Percentiles rank a stretch among this genome's conserved stretches.
Conservation (phyloP, 2,888 invertebrate species). For the Caenorhabditis uteleia region DNA sequence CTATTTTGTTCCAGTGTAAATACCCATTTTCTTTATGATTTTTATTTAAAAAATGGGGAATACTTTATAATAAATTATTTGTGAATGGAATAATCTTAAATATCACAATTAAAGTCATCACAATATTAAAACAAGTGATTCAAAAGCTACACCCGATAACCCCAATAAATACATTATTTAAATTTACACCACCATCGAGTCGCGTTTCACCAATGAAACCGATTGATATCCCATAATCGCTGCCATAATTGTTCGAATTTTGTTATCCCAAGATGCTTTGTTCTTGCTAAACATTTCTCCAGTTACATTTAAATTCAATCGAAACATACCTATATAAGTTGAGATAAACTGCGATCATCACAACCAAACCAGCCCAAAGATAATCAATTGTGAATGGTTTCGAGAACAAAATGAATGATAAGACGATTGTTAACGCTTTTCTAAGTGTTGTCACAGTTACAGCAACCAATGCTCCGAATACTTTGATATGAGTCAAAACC, state of each 20-base stretch:
- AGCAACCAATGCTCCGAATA: slow-evolving; percentile 88
- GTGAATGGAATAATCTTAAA: too few relatives aligned
- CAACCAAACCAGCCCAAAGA: slow-evolving; percentile 88
- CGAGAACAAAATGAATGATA: slow-evolving; percentile 90
- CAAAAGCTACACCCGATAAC: too few relatives aligned
- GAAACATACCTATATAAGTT: slow-evolving; percentile 79
- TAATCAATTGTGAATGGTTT: slow-evolving; percentile 92
- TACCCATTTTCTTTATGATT: too few relatives aligned
- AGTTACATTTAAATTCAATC: slow-evolving; percentile 1
- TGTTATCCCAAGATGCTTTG: slow-evolving; percentile 45
- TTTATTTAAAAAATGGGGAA: too few relatives aligned
- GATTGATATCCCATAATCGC: slow-evolving; percentile 19
- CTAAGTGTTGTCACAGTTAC: slow-evolving; percentile 78
- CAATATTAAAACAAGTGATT: too few relatives aligned
- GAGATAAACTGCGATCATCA: slow-evolving; percentile 89
- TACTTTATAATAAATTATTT: too few relatives aligned
- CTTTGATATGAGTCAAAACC: slow-evolving; percentile 86
- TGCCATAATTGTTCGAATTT: slow-evolving; percentile 13
- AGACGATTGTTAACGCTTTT: slow-evolving; percentile 83
- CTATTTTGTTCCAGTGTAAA: too few relatives aligned
- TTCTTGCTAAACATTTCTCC: slow-evolving; percentile 42
- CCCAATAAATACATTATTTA: too few relatives aligned
- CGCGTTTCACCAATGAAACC: slow-evolving; percentile 5
- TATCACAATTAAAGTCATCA: too few relatives aligned
- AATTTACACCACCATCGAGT: slow-evolving; percentile 24